phyloP scores from a whole-genome alignment of 2,797 vertebrate species.

The Sparus aurata region DNA sequence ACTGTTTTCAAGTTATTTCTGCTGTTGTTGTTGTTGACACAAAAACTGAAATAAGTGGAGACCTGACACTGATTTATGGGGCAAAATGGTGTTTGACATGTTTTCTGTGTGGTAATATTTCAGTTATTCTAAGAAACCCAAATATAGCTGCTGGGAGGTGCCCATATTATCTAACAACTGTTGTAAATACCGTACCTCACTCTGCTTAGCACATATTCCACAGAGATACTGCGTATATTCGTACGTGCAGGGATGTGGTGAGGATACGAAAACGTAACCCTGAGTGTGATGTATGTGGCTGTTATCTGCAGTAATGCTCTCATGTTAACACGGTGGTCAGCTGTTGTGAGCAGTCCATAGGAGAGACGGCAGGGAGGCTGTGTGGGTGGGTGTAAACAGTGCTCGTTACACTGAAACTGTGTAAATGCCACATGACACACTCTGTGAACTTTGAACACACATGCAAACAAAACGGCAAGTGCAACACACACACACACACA shows the following conservation, averaged over 20 bases:
- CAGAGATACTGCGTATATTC: neutral
- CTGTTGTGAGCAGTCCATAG: constrained; percentile 26
- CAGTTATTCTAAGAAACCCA: neutral
- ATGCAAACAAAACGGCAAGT: constrained; percentile 23
- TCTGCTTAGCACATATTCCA: neutral
- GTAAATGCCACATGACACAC: constrained; percentile 50
- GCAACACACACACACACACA: neutral
- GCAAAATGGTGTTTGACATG: neutral
- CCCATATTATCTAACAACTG: constrained; percentile 15
- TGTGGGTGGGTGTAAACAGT: constrained; percentile 6
- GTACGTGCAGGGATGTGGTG: neutral
- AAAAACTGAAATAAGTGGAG: neutral
- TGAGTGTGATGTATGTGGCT: constrained; percentile 2
- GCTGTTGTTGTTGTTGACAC: too few species aligned
- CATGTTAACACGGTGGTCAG: constrained; percentile 42
- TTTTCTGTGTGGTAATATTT: neutral
- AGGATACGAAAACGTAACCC: constrained; percentile 12
- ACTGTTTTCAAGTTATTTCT: neutral
- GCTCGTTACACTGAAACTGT: constrained; percentile 40
- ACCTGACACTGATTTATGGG: neutral
- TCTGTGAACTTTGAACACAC: constrained; percentile 58
- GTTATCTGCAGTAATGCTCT: constrained; percentile 34
- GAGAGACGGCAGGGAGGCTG: neutral
- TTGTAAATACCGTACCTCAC: neutral
- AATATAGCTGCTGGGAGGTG: constrained; percentile 1